phyloP scores from a whole-genome alignment of 2,113 vertebrate species.

The Chloropsis cyanopogon region DNA sequence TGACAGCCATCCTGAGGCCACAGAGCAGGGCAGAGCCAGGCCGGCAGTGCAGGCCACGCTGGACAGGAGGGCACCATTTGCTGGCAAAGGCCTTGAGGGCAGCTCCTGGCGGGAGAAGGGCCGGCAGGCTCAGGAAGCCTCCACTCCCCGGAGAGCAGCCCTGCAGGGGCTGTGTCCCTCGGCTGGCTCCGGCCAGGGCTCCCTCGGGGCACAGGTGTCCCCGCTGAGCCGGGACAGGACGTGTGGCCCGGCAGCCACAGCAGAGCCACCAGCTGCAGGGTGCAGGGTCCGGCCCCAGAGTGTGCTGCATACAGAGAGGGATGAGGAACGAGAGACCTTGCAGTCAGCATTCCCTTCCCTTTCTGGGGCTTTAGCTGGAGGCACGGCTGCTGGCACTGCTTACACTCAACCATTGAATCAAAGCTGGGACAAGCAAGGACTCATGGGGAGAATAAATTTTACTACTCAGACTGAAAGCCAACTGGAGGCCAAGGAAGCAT shows the following conservation, averaged over 20 bases:
- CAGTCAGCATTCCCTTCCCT: neutral
- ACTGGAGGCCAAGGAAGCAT: neutral
- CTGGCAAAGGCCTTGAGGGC: neutral
- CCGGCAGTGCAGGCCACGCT: fast-evolving
- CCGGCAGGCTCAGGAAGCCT: fast-evolving
- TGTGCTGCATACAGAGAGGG: neutral
- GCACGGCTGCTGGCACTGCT: neutral
- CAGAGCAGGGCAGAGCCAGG: fast-evolving
- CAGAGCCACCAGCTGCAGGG: neutral
- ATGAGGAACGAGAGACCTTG: neutral
- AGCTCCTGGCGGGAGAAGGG: fast-evolving
- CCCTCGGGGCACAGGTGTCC: neutral
- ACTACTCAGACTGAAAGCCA: neutral
- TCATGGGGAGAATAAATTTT: neutral
- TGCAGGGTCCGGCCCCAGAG: neutral
- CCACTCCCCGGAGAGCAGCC: fast-evolving
- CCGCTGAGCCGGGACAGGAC: fast-evolving
- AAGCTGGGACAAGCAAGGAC: neutral
- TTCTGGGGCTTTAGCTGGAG: neutral
- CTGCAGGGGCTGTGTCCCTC: neutral
- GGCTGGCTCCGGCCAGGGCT: neutral
- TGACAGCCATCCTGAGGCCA: neutral
- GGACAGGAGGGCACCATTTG: neutral
- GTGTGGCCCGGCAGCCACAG: neutral
- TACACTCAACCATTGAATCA: neutral